Conservation (phyloP, 2,797 vertebrate species). For the Acrossocheilus fasciatus region DNA sequence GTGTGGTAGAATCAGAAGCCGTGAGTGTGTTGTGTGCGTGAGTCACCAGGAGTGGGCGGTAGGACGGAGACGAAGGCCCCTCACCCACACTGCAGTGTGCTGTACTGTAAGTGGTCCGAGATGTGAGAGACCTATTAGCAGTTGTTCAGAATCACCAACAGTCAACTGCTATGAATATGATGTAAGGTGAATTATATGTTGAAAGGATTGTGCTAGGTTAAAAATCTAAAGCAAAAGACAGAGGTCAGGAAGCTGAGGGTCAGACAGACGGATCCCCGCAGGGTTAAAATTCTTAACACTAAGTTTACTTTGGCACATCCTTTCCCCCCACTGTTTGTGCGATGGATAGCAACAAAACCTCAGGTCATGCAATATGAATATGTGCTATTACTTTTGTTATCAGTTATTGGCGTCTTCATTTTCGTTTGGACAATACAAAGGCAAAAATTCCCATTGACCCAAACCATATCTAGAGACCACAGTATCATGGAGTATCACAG, state of each 20-base stretch:
- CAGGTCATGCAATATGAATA: too few species aligned
- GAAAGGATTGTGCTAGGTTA: slow-evolving; percentile 4
- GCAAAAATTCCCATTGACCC: background rate
- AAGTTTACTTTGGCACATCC: background rate
- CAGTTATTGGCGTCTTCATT: background rate
- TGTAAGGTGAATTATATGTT: slow-evolving; percentile 21
- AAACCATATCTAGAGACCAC: background rate
- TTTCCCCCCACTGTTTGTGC: background rate
- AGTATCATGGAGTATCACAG: background rate
- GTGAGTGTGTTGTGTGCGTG: slow-evolving; percentile 52
- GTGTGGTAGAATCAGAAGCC: slow-evolving; percentile 52
- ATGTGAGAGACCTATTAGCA: slow-evolving; percentile 48
- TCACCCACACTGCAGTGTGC: slow-evolving; percentile 57
- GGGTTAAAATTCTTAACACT: background rate
- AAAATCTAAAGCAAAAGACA: slow-evolving; percentile 26
- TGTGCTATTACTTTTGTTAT: background rate
- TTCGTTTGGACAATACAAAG: background rate
- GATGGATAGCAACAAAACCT: background rate
- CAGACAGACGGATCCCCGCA: background rate
- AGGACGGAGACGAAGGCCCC: slow-evolving; percentile 53
- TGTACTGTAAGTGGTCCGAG: slow-evolving; percentile 50
- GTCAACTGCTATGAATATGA: slow-evolving; percentile 22
- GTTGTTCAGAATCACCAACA: slow-evolving; percentile 32
- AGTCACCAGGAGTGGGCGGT: slow-evolving; percentile 58
- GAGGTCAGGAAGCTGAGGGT: slow-evolving; percentile 3